These are phyloP conservation scores for Acromyrmex echinatior DNA, from an alignment of 1,140 invertebrate species.

Conservation along the genomic window DNA sequence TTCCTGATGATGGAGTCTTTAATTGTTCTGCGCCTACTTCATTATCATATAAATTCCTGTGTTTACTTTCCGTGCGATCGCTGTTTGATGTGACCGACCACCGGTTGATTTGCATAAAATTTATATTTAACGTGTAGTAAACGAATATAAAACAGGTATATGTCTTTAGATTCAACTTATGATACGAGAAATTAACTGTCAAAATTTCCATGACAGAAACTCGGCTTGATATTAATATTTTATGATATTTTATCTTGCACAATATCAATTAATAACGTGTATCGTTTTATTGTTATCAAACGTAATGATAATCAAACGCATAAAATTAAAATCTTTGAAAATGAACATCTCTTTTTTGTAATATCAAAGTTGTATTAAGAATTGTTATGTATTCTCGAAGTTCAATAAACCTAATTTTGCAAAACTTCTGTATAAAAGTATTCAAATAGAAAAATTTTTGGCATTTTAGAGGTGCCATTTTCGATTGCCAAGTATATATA, in stretches of 20 bases:
- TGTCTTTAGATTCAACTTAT: constrained; percentile 32
- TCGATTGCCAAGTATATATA: too few species aligned
- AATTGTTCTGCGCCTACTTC: constrained; percentile 7
- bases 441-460: not conserved
- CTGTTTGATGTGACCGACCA: constrained; percentile 7
- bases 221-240: not conserved
- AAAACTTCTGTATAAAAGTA: not conserved
- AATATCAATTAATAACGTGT: constrained; percentile 3
- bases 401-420: not conserved
- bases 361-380: not conserved
- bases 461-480: too few species aligned
- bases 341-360: not conserved
- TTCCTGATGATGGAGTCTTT: constrained; percentile 12
- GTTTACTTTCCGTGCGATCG: constrained; percentile 26
- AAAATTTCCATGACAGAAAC: not conserved
- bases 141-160: not conserved
- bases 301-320: not conserved
- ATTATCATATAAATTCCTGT: constrained; percentile 39
- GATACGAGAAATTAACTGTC: constrained; percentile 11
- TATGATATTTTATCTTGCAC: not conserved
- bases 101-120: constrained; percentile 24
- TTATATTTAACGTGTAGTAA: constrained; percentile 24
- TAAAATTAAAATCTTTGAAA: constrained; percentile 5
- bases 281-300: not conserved
- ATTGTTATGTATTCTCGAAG: not conserved